These are phyloP conservation scores for Atta texana DNA, from an alignment of 1,140 invertebrate genomes.

Conservation along the genomic window DNA sequence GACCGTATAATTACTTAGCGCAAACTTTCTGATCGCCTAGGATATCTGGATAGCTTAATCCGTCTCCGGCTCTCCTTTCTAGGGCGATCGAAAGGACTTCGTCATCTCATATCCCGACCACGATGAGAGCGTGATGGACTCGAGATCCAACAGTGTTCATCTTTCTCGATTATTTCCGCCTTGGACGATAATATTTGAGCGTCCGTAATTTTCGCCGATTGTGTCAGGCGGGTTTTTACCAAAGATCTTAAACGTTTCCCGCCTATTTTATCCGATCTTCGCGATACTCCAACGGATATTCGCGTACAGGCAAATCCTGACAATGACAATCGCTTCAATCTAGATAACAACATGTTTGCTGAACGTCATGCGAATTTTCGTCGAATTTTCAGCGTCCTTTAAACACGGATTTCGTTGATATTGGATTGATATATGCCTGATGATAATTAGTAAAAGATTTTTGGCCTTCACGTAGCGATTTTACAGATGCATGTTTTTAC, in stretches of 20 bases:
- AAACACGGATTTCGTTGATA: neutral
- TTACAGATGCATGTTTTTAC: neutral
- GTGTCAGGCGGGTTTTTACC: conserved; percentile 41
- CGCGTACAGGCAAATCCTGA: neutral
- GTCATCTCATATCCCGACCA: neutral
- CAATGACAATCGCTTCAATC: neutral
- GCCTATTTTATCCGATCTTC: conserved; percentile 17
- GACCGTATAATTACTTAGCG: conserved; percentile 59
- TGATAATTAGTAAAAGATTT: conserved; percentile 17
- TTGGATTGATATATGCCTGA: neutral
- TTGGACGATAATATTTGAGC: conserved; percentile 65
- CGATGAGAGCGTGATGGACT: neutral
- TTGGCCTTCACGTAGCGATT: neutral
- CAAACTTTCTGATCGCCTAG: conserved; percentile 39
- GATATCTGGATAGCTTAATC: conserved; percentile 37
- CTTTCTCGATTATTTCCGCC: conserved; percentile 22
- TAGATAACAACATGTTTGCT: neutral
- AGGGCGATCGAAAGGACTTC: conserved; percentile 6
- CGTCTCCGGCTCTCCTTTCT: neutral
- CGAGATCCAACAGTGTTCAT: neutral
- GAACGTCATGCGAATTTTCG: neutral
- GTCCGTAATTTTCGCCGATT: conserved; percentile 9
- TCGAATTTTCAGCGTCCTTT: neutral
- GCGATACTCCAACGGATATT: neutral
- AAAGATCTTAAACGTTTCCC: conserved; percentile 53